Base-by-base conservation (phyloP, 2,888 invertebrate species). In the Amphipoea lucens region DNA sequence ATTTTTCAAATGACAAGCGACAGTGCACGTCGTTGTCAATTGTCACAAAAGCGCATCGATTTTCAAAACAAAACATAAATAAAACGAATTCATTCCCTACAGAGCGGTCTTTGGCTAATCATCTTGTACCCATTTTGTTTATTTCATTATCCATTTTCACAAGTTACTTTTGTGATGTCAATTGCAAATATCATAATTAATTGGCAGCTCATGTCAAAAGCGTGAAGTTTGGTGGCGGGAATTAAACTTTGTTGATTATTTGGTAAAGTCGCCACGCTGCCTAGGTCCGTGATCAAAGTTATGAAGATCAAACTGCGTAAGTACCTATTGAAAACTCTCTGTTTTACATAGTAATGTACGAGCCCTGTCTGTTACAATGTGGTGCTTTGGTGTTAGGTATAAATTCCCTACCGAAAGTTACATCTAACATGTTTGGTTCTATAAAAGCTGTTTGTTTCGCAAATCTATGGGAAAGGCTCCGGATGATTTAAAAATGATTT, bases 261-360 rank as follows among this genome's bases (percentile, higher is more conserved):
- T 90, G 91, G 92, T 89, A 92, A 94, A 94, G 92, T 94, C 93
- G 94, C 92, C 96, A 96, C 95, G 95, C 96, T 96, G 95, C 95
- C 95, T 90, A 96, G 93, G 91, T 96, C 97, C 88, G 96, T 96
- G 94, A 97, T 97, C 90, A 96, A 96, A 95, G 96, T 97, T 91
- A 97, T 97, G 97, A 97, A 97, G 95, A 97, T 97, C 91, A 96
- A 96, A 94, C 92, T 97, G 94, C 97, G 97, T 97, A 89, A 96
- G 97, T 95, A 29, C 29, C 29, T 29, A 86, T 81, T 74, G 51
- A 66, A 67, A 54, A 54, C 36, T 76, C 63, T 66, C 20, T n/a
- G 60, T 69, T 69, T 73, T 67, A 54, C 12, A 20, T n/a, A 36
- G 42, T 36, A 54, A 45, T 45, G 11, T 51, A 40, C 5, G 36